Percentiles rank a stretch among this genome's conserved stretches.
phyloP scores from a whole-genome alignment of 1,140 invertebrate species.

The Venustaconcha ellipsiformis region DNA sequence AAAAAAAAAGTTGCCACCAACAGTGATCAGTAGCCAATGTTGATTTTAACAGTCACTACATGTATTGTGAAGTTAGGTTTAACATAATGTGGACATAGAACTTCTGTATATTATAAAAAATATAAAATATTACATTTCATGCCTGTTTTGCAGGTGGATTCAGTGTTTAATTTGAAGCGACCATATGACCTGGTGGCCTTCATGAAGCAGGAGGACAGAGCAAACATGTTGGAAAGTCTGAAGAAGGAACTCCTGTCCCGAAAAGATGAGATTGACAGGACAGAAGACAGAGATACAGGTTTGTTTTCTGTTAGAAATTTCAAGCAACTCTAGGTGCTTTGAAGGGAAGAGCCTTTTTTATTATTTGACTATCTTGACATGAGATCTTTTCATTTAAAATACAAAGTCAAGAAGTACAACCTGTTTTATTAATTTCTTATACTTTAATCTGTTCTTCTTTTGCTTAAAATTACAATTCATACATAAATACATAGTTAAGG shows the following conservation, averaged over 20 bases:
- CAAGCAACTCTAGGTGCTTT: no score
- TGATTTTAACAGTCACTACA: not conserved
- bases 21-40: not conserved
- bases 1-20: not conserved
- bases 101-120: not conserved
- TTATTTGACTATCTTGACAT: no score
- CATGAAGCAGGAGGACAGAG: slow-evolving; percentile 83
- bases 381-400: no score
- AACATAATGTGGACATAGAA: not conserved
- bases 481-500: no score
- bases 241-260: slow-evolving; percentile 77
- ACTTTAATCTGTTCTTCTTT: no score
- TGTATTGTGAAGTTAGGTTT: not conserved
- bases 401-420: no score
- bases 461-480: no score
- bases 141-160: slow-evolving; percentile 73
- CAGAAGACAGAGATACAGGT: slow-evolving; percentile 75
- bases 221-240: slow-evolving; percentile 75
- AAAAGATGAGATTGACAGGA: slow-evolving; percentile 76
- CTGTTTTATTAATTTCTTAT: no score
- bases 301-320: not conserved
- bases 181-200: slow-evolving; percentile 85
- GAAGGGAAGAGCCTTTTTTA: no score
- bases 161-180: slow-evolving; percentile 81
- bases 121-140: no score